Evolutionary conservation across 2,888 invertebrate species (phyloP), one percentile per base, ranked within the genome.

Genomic region (Vandiemenella viatica): DNA sequence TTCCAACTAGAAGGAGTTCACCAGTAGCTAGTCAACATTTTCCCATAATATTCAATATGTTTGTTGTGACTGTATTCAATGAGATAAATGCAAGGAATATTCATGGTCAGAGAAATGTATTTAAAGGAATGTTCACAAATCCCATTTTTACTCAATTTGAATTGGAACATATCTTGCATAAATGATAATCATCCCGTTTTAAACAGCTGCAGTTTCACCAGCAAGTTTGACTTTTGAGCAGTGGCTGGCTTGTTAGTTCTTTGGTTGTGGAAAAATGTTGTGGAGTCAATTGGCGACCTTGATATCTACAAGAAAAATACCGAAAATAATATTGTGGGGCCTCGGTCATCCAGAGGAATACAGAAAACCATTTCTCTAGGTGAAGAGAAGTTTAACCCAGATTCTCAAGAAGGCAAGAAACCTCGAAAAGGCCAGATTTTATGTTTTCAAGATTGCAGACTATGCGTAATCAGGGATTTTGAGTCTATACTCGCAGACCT

Each of bases 61-160:
- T 98, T 73, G 98, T 98, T 57, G 90, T 99, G 98, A 98, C 98
- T 13, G 76, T 98, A 56, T 98, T 97, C 76, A 98, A 99, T 77
- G 98, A 99, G 76, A 92, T 98, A 68, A 98, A 99, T 73, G 96
- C 97, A 56, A 79, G 98, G 62, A 98, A 98, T 77, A 98, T 98
- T 63, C 98, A 98, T 72, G 97, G 97, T 56, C 96, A 99, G 73
- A 77, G 98, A 59, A 97, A 98, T 71, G 90, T 98, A 62, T 90
- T 98, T 73, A 80, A 88, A 68, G 97, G 97, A 59, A 82, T 98
- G 58, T 89, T 92, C 69, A 87, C 91, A 58, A 98, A 98, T 76
- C 93, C 93, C 53, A 93, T 98, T 98, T 97, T 76, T 93, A 95
- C 71, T 81, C 84, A 58, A 98, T 98, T 70, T 96, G 97, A 95